Evolutionary conservation across 2,888 invertebrate genomes (phyloP).

Genomic region (Carabus problematicus): DNA sequence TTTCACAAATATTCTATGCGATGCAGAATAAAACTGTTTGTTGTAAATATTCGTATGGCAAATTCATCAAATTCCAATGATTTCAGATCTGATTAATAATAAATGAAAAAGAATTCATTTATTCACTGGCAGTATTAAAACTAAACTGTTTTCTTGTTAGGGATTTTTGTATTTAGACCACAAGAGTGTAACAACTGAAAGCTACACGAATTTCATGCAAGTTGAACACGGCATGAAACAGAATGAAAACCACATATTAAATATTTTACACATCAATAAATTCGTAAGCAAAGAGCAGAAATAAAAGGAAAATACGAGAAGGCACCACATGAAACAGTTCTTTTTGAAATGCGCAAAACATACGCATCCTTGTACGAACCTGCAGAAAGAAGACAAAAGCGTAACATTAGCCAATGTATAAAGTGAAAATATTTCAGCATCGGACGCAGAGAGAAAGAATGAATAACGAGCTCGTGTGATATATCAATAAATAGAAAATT

Average conservation of each 20-base stretch:
- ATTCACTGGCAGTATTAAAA: too few relatives aligned
- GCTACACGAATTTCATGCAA: constrained; percentile 3
- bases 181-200: constrained; percentile 1
- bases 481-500: constrained; percentile 30
- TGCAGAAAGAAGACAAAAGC: not conserved
- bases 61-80: too few relatives aligned
- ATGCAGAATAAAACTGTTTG: too few relatives aligned
- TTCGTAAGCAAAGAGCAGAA: constrained; percentile 7
- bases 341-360: constrained; percentile 12
- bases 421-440: not conserved
- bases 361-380: too few relatives aligned
- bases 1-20: too few relatives aligned
- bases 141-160: too few relatives aligned
- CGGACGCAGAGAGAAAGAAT: not conserved
- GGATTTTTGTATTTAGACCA: not conserved
- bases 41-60: too few relatives aligned
- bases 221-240: constrained; percentile 13
- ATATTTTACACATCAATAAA: constrained; percentile 29
- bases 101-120: too few relatives aligned
- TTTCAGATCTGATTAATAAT: too few relatives aligned
- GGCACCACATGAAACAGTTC: constrained; percentile 3
- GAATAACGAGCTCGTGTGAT: constrained; percentile 24
- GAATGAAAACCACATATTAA: constrained; percentile 17
- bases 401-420: not conserved
- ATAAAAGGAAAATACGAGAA: constrained; percentile 9